A percentile compares a stretch with the other conserved stretches of the same genome.
These are phyloP conservation scores for Apoderus coryli DNA, from an alignment of 2,888 invertebrate genomes.

Conservation along the genomic window DNA sequence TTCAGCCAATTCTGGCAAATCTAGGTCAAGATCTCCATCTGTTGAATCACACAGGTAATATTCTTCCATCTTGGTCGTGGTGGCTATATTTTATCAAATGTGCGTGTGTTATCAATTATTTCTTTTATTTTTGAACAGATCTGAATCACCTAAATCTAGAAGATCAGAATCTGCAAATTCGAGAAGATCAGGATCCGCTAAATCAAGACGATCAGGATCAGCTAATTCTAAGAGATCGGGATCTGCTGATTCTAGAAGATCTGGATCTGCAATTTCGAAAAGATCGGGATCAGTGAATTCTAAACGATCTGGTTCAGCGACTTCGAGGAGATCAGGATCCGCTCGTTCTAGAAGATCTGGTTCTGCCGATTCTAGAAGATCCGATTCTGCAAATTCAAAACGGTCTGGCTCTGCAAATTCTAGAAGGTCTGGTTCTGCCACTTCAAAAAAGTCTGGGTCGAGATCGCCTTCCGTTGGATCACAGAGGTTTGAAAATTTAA, in stretches of 20 bases:
- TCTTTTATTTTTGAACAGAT: conserved; percentile 11
- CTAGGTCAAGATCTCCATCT: conserved; percentile 12
- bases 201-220: conserved; percentile 10
- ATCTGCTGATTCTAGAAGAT: conserved; percentile 1
- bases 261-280: conserved; percentile 10
- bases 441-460: conserved; percentile 15
- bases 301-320: conserved; percentile 15
- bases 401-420: conserved; percentile 15
- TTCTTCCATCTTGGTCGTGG: no score
- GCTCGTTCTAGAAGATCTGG: conserved; percentile 17
- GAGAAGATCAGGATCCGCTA: conserved; percentile 10
- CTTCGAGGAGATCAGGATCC: conserved; percentile 17
- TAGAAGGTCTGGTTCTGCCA: conserved; percentile 16
- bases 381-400: conserved; percentile 17
- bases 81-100: no score
- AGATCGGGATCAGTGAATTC: conserved; percentile 14
- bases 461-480: conserved; percentile 17
- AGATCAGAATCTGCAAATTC: conserved; percentile 10
- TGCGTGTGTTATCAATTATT: no score
- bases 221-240: conserved; percentile 4
- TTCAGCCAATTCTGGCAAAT: conserved; percentile 16
- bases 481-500: conserved; percentile 16
- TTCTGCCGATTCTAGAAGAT: conserved; percentile 20
- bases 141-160: conserved; percentile 18
- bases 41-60: no score